Conservation (phyloP, 2,797 vertebrate species). For the Anabas testudineus region DNA sequence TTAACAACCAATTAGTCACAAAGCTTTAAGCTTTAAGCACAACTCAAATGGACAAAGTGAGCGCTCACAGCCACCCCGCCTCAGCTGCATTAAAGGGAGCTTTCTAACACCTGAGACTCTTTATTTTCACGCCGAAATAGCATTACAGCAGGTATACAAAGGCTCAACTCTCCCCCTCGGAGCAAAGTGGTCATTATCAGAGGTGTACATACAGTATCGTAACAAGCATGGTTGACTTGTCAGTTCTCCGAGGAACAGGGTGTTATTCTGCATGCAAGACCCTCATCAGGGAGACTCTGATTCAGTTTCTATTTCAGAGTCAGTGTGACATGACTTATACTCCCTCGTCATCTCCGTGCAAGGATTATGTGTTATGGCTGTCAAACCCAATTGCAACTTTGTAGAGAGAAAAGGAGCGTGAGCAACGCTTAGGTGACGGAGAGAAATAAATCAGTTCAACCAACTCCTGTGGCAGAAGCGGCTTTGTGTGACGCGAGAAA, state of each 20-base stretch:
- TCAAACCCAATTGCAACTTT: slow-evolving; percentile 62
- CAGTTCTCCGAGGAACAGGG: slow-evolving; percentile 7
- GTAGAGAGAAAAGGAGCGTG: slow-evolving; percentile 40
- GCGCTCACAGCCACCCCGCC: neutral
- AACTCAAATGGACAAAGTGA: slow-evolving; percentile 41
- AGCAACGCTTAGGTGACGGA: slow-evolving; percentile 34
- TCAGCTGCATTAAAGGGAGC: slow-evolving; percentile 14
- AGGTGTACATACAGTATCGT: neutral
- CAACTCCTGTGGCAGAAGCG: slow-evolving; percentile 20
- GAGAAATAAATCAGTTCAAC: slow-evolving; percentile 42
- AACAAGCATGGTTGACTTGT: slow-evolving; percentile 6
- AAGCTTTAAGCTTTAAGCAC: slow-evolving; percentile 49
- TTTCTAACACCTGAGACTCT: slow-evolving; percentile 16
- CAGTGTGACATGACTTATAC: slow-evolving; percentile 54
- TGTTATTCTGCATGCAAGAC: slow-evolving; percentile 25
- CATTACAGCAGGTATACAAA: slow-evolving; percentile 7
- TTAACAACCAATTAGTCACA: slow-evolving; percentile 70
- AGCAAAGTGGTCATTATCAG: slow-evolving; percentile 4
- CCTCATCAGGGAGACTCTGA: slow-evolving; percentile 29
- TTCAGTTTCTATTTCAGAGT: slow-evolving; percentile 45
- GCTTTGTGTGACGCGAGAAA: slow-evolving; percentile 23
- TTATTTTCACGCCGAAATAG: slow-evolving; percentile 6
- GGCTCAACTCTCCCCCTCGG: neutral
- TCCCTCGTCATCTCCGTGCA: slow-evolving; percentile 37
- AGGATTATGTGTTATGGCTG: slow-evolving; percentile 54